These are phyloP conservation scores for Neogobius melanostomus DNA, from an alignment of 2,113 vertebrate species.

Conservation along the genomic window DNA sequence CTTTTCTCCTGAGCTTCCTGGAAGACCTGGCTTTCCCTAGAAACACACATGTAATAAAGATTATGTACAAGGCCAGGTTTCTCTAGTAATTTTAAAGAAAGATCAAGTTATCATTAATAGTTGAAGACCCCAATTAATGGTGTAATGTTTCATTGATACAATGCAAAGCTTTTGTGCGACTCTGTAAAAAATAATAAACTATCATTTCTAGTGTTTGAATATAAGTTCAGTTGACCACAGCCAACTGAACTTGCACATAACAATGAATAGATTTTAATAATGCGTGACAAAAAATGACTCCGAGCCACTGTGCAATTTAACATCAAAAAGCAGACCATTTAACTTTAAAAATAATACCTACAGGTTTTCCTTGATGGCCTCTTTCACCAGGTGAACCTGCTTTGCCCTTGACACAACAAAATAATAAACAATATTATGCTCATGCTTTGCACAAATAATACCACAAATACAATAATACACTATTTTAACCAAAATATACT, in stretches of 20 bases:
- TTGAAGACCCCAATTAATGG: background rate
- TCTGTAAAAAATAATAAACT: background rate
- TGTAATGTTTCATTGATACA: background rate
- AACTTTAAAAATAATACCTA: constrained; percentile 71
- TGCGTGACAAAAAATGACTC: background rate
- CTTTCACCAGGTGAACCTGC: constrained; percentile 87
- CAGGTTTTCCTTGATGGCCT: constrained; percentile 82
- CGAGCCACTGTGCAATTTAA: background rate
- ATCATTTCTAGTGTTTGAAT: too few species aligned
- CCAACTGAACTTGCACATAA: too few species aligned
- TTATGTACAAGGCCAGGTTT: too few species aligned
- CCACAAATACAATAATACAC: too few species aligned
- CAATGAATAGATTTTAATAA: too few species aligned
- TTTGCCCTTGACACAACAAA: constrained; percentile 83
- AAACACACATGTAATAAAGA: constrained; percentile 34
- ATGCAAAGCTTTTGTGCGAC: background rate
- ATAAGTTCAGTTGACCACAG: too few species aligned
- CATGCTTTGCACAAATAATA: too few species aligned
- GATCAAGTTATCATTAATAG: too few species aligned
- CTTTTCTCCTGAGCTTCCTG: constrained; percentile 82
- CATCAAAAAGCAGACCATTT: background rate
- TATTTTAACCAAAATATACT: too few species aligned
- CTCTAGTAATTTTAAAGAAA: too few species aligned
- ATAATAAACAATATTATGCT: constrained; percentile 20
- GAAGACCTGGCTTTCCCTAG: constrained; percentile 83